Evolutionary conservation across 1,140 invertebrate genomes (phyloP), one percentile per base, ranked within the genome.

Genomic region (Macrobrachium rosenbergii): DNA sequence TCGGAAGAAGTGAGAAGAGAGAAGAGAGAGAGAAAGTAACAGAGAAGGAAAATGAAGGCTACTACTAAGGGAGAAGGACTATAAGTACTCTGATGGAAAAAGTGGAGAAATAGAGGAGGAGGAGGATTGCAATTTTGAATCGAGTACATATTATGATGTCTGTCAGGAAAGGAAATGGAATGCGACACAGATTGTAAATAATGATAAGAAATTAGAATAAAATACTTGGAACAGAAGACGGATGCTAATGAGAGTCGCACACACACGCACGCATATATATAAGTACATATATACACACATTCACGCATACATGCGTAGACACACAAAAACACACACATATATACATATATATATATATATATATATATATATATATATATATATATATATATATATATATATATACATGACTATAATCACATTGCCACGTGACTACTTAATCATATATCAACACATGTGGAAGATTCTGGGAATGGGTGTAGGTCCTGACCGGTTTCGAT

Each of bases 321-420:
- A 63, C 23, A 64, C 23, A 80, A 14, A 80, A 23, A 80, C 14
- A 64, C 37, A 64, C 60, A 63, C 37, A 80, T 43, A 80, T 43
- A 80, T 28, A 80, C 37, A 63, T 19, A 63, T 28, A 37, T 16
- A 37, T 17, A 28, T 23, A 37, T n/a, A 75, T 23, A 75, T 37
- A 75, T n/a, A 75, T 17, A 17, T 17, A 28, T 23, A 75, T 43
- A 75, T 37, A 75, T 37, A 75, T 16, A 75, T 37, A 75, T 43
- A 75, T 43, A 75, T 37, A 75, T 43, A 75, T 67, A n/a, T n/a
- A n/a, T n/a, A n/a, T n/a, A n/a, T n/a, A n/a, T n/a, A n/a, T n/a
- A n/a, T n/a, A n/a, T n/a, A 69, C 63, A 67, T 21, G 72, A 28
- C 58, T 64, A 82, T 64, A 82, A 28, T 45, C 37, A 67, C 64